These are phyloP conservation scores for Taphrorychus bicolor DNA, from an alignment of 2,888 invertebrate genomes.

Conservation along the genomic window DNA sequence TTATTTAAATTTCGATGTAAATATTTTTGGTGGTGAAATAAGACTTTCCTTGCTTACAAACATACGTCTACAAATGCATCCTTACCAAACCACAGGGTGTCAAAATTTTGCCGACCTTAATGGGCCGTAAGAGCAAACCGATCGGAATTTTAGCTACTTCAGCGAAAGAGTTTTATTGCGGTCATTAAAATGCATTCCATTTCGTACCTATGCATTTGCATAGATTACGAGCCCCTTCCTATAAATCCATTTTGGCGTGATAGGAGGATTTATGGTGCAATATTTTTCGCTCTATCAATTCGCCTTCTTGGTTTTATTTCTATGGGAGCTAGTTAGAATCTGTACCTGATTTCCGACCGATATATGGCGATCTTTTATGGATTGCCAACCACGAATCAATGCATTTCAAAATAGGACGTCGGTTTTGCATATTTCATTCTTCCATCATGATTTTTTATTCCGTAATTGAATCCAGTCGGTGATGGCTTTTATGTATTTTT, in stretches of 20 bases:
- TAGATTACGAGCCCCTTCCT: conserved; percentile 19
- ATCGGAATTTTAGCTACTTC: background rate
- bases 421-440: background rate
- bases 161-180: conserved; percentile 7
- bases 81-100: too few species aligned
- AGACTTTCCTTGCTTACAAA: too few species aligned
- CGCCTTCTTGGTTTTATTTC: conserved; percentile 22
- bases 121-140: background rate
- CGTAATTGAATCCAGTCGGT: background rate
- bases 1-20: too few species aligned
- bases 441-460: background rate
- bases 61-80: too few species aligned
- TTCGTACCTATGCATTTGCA: conserved; percentile 24
- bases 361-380: background rate
- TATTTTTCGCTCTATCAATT: conserved; percentile 24
- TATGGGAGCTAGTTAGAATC: conserved; percentile 13
- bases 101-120: too few species aligned
- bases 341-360: background rate
- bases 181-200: conserved; percentile 20
- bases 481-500: too few species aligned
- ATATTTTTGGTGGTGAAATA: too few species aligned
- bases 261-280: conserved; percentile 31
- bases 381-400: background rate
- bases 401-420: background rate
- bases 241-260: conserved; percentile 32